Conservation (phyloP, 2,113 vertebrate species). For the Elanus axillaris region DNA sequence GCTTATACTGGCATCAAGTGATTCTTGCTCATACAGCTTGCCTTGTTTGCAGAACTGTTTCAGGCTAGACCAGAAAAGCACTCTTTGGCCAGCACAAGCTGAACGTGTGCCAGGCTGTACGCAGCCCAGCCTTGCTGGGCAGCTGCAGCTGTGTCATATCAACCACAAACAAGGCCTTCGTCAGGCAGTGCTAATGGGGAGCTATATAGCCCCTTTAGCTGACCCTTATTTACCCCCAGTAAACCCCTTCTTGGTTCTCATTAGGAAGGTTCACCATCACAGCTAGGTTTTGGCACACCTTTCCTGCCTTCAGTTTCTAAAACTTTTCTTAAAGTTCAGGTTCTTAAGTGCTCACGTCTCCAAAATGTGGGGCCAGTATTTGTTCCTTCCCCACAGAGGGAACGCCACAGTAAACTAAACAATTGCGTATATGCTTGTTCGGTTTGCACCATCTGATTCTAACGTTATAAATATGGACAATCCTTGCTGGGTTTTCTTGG, state of each 20-base stretch:
- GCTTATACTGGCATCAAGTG: conserved; percentile 47
- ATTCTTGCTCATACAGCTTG: conserved; percentile 38
- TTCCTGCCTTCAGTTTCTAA: neutral
- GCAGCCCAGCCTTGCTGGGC: neutral
- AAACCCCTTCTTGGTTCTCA: neutral
- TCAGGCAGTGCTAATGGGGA: neutral
- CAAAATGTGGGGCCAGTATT: neutral
- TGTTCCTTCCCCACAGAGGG: neutral
- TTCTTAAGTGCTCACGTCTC: neutral
- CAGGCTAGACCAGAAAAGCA: neutral
- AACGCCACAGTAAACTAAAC: neutral
- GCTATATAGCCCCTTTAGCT: neutral
- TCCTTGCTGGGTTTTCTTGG: neutral
- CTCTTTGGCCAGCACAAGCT: neutral
- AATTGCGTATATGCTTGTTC: neutral
- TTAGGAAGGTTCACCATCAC: neutral
- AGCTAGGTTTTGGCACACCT: neutral
- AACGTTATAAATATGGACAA: neutral
- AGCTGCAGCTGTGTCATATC: neutral
- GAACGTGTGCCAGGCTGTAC: neutral
- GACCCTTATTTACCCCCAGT: neutral
- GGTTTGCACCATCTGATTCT: neutral
- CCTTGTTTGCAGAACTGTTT: conserved; percentile 37
- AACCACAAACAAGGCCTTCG: neutral
- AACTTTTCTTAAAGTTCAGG: neutral